Conservation (phyloP, 2,797 vertebrate genomes). For the Pelobates cultripes region DNA sequence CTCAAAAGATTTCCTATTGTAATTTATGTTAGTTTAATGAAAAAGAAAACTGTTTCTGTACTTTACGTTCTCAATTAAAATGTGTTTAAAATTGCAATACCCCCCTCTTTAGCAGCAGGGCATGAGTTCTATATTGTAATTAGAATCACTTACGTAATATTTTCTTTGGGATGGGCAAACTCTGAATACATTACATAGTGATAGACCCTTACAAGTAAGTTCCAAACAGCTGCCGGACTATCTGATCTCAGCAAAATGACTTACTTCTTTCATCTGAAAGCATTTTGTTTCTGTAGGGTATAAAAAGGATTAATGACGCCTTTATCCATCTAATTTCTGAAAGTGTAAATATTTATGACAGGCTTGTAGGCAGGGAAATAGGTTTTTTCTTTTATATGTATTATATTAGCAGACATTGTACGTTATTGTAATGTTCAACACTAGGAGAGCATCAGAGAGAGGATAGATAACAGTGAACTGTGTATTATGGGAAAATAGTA, state of each 20-base stretch:
- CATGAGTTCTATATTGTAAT: slow-evolving; percentile 62
- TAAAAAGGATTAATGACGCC: slow-evolving; percentile 27
- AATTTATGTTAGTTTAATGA: slow-evolving; percentile 69
- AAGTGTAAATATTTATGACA: slow-evolving; percentile 31
- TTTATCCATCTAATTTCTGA: slow-evolving; percentile 6
- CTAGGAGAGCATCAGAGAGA: no score
- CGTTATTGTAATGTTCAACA: no score
- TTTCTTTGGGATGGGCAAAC: slow-evolving; percentile 65
- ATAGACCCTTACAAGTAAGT: slow-evolving; percentile 44
- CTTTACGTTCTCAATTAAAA: slow-evolving; percentile 65
- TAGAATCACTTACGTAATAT: slow-evolving; percentile 71
- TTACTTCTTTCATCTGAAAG: slow-evolving; percentile 25
- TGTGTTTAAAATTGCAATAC: slow-evolving; percentile 67
- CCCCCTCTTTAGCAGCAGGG: slow-evolving; percentile 62
- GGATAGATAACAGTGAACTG: no score
- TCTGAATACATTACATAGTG: slow-evolving; percentile 66
- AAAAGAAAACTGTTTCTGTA: slow-evolving; percentile 64
- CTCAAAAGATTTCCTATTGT: slow-evolving; percentile 58
- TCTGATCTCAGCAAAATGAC: slow-evolving; percentile 38
- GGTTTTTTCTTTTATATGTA: not conserved
- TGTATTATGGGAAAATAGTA: no score
- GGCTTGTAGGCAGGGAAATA: slow-evolving; percentile 10
- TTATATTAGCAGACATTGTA: not conserved
- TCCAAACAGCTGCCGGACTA: slow-evolving; percentile 59
- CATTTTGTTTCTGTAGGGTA: slow-evolving; percentile 29